These are phyloP conservation scores for Drosophila mulleri DNA, from an alignment of 2,888 invertebrate genomes.

Conservation along the genomic window DNA sequence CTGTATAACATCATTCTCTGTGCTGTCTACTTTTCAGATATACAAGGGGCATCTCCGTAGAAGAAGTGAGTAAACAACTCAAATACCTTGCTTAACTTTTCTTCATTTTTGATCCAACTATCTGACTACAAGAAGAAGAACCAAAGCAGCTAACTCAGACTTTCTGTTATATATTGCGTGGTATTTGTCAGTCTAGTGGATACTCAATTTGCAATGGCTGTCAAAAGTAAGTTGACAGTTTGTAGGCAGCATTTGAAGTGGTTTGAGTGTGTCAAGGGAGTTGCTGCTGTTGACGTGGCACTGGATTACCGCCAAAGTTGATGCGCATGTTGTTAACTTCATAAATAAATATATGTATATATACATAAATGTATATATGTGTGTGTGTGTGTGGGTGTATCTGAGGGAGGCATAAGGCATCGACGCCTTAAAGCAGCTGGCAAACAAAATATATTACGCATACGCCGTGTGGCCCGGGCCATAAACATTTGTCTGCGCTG, in stretches of 20 bases:
- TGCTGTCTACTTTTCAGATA: too few relatives aligned
- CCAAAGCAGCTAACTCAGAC: too few relatives aligned
- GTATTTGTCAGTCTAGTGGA: conserved; percentile 26
- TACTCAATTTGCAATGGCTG: neutral
- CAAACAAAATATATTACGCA: conserved; percentile 39
- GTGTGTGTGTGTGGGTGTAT: neutral
- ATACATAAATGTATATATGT: conserved; percentile 4
- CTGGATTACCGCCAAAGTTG: conserved; percentile 46
- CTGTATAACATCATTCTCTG: too few relatives aligned
- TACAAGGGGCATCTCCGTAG: too few relatives aligned
- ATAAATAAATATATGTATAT: conserved; percentile 4
- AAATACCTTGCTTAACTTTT: neutral
- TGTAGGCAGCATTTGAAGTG: neutral
- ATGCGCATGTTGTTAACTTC: conserved; percentile 35
- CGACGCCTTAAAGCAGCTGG: conserved; percentile 29
- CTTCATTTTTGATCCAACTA: neutral
- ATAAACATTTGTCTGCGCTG: conserved; percentile 41
- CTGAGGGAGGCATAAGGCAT: conserved; percentile 2
- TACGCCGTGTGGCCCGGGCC: conserved; percentile 34
- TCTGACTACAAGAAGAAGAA: too few relatives aligned
- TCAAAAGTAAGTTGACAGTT: conserved; percentile 19
- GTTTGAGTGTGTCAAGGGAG: neutral
- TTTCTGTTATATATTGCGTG: neutral
- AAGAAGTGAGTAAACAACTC: too few relatives aligned
- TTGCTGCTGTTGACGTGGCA: conserved; percentile 31